Conservation (phyloP, 2,888 invertebrate genomes). For the Ormia ochracea region DNA sequence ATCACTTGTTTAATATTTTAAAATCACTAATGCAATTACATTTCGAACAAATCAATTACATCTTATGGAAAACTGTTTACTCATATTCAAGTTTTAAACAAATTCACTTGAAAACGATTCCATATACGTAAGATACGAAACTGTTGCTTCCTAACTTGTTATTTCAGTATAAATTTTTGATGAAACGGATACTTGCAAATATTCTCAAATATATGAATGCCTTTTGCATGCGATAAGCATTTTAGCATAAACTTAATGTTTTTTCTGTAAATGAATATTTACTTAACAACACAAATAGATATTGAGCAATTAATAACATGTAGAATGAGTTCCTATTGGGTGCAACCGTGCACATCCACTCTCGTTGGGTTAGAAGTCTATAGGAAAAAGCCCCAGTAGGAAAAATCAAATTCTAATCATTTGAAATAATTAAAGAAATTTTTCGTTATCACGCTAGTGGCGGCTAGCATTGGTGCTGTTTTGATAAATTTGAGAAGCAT, state of each 20-base stretch:
- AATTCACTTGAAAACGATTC: constrained; percentile 2
- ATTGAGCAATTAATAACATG: background rate
- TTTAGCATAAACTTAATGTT: background rate
- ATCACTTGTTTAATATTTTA: background rate
- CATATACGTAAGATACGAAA: background rate
- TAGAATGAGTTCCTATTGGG: background rate
- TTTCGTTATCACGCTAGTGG: too few relatives aligned
- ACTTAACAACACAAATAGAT: constrained; percentile 6
- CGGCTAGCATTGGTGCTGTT: too few relatives aligned
- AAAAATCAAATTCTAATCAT: too few relatives aligned
- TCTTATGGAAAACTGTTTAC: background rate
- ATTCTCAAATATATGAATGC: background rate
- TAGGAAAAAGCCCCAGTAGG: background rate
- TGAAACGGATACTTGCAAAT: background rate
- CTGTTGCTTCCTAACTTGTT: background rate
- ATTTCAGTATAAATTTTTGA: background rate
- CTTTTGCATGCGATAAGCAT: background rate
- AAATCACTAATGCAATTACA: constrained; percentile 17
- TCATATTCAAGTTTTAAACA: constrained; percentile 6
- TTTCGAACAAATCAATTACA: constrained; percentile 3
- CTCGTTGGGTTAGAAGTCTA: too few relatives aligned
- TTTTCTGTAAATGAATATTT: constrained; percentile 17
- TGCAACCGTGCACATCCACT: background rate
- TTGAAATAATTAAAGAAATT: too few relatives aligned
- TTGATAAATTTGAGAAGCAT: too few relatives aligned